phyloP scores from a whole-genome alignment of 2,888 invertebrate species.

The Tetheella fluctuosa region DNA sequence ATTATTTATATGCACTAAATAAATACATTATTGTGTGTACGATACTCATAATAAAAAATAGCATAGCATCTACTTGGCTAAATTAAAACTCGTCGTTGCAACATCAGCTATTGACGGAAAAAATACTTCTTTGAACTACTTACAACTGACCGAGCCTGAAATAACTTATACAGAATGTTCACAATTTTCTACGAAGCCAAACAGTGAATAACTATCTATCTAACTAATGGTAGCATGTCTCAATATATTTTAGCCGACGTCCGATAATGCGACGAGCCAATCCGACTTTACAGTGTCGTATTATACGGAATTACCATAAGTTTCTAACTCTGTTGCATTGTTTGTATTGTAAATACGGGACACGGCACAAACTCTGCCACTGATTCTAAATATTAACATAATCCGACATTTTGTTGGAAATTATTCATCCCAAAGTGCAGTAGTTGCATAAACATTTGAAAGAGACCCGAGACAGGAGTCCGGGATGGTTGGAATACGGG shows the following conservation, averaged over 20 bases:
- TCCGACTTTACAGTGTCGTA: constrained; percentile 40
- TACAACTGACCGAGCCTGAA: neutral
- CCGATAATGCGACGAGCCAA: constrained; percentile 32
- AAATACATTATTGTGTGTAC: too few species aligned
- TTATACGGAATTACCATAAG: constrained; percentile 36
- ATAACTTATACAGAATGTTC: neutral
- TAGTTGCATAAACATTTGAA: constrained; percentile 51
- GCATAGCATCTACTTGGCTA: too few species aligned
- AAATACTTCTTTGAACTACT: too few species aligned
- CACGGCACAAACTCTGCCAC: constrained; percentile 37
- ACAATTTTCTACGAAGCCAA: neutral
- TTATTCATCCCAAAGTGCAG: constrained; percentile 60
- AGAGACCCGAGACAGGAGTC: constrained; percentile 11
- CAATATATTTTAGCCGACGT: neutral
- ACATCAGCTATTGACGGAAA: too few species aligned
- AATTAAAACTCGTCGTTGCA: too few species aligned
- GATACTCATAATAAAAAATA: too few species aligned
- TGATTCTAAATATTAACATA: constrained; percentile 65
- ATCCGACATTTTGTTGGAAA: constrained; percentile 65
- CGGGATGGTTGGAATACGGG: constrained; percentile 18
- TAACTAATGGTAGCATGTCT: neutral
- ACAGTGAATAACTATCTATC: neutral
- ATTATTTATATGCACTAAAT: too few species aligned
- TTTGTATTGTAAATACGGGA: constrained; percentile 27
- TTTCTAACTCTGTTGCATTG: constrained; percentile 24